Conservation (phyloP, 2,888 invertebrate species). For the Andrena bucephala region DNA sequence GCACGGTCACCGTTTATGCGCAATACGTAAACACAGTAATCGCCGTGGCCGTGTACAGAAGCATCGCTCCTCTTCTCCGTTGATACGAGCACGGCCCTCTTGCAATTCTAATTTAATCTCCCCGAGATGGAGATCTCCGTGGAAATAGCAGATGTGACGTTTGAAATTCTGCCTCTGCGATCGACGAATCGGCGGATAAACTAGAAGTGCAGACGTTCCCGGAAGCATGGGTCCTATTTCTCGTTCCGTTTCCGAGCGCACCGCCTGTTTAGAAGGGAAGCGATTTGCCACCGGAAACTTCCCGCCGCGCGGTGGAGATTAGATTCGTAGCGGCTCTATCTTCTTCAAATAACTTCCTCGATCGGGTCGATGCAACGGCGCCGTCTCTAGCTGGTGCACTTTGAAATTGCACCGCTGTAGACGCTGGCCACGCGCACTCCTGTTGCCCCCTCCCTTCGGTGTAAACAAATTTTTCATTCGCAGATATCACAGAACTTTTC, state of each 20-base stretch:
- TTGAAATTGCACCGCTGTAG: slow-evolving; percentile 23
- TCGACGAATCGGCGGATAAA: background rate
- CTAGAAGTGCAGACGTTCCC: background rate
- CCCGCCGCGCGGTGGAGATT: background rate
- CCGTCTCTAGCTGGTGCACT: background rate
- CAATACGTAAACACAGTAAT: slow-evolving; percentile 39
- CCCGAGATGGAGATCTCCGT: background rate
- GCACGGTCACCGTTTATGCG: slow-evolving; percentile 29
- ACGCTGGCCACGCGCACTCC: slow-evolving; percentile 7
- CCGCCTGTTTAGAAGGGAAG: background rate
- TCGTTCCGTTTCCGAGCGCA: background rate
- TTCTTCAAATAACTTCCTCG: slow-evolving; percentile 15
- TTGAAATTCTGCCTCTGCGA: background rate
- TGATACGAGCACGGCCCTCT: background rate
- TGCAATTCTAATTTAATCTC: background rate
- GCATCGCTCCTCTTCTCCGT: background rate
- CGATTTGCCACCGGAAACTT: background rate
- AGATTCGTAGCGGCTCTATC: slow-evolving; percentile 29
- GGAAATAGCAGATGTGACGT: no score
- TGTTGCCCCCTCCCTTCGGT: background rate
- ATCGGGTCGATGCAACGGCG: slow-evolving; percentile 10
- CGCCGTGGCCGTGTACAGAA: background rate
- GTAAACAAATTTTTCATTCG: background rate
- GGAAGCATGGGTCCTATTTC: background rate
- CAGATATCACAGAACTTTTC: no score